These are phyloP conservation scores for Drosophila persimilis DNA, from an alignment of 1,140 invertebrate genomes.

Conservation along the genomic window DNA sequence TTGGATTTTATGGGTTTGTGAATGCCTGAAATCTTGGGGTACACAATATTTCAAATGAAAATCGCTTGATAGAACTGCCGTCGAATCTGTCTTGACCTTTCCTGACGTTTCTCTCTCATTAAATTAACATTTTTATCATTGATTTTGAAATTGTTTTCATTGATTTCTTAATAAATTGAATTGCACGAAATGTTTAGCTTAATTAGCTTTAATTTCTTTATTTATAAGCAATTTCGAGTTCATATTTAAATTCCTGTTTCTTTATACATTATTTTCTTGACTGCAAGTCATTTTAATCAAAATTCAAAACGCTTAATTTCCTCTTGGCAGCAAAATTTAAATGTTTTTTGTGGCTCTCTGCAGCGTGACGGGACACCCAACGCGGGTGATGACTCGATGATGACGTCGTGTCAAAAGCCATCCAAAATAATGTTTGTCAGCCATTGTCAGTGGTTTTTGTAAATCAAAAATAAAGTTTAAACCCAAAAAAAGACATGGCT, in stretches of 20 bases:
- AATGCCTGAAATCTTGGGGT: slow-evolving; percentile 1
- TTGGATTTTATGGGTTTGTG: slow-evolving; percentile 3
- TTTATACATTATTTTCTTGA: not conserved
- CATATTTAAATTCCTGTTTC: not conserved
- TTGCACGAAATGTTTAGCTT: too few species aligned
- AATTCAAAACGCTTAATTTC: slow-evolving; percentile 40
- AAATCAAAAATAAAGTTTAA: slow-evolving; percentile 36
- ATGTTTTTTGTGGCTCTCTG: slow-evolving; percentile 11
- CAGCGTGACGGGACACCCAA: not conserved
- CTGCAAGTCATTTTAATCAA: slow-evolving; percentile 16
- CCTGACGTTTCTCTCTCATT: too few species aligned
- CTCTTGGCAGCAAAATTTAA: slow-evolving; percentile 46
- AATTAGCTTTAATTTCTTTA: too few species aligned
- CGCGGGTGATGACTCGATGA: slow-evolving; percentile 29
- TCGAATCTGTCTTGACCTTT: too few species aligned
- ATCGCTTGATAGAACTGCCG: too few species aligned
- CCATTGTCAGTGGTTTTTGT: slow-evolving; percentile 22
- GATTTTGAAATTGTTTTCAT: too few species aligned
- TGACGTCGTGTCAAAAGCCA: slow-evolving; percentile 60
- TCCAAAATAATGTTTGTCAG: slow-evolving; percentile 40
- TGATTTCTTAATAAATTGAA: too few species aligned
- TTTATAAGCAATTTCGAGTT: too few species aligned
- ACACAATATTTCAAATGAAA: too few species aligned
- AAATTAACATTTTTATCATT: too few species aligned
- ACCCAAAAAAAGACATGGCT: slow-evolving; percentile 34